phyloP scores from a whole-genome alignment of 1,140 invertebrate genomes.

The Hetaerina americana region DNA sequence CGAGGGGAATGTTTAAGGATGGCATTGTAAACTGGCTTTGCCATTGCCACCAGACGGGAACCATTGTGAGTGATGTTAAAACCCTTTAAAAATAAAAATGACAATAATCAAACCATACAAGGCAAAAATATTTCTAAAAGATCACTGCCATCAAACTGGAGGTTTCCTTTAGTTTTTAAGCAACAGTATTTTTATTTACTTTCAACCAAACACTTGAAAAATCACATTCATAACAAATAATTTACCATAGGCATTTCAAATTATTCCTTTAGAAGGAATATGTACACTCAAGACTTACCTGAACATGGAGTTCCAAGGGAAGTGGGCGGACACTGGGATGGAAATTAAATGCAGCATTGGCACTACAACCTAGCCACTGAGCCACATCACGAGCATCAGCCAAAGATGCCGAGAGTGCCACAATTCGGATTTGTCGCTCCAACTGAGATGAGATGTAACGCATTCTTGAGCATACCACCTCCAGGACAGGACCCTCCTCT shows the following conservation, averaged over 20 bases:
- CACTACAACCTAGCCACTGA: slow-evolving; percentile 90
- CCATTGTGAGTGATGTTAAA: slow-evolving; percentile 97
- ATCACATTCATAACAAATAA: too few relatives aligned
- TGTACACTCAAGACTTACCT: slow-evolving; percentile 34
- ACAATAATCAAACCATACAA: slow-evolving; percentile 2
- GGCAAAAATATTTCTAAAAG: neutral
- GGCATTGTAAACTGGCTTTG: slow-evolving; percentile 91
- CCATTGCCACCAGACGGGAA: slow-evolving; percentile 90
- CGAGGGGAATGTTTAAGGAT: slow-evolving; percentile 76
- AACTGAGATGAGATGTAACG: slow-evolving; percentile 95
- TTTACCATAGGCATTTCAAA: too few relatives aligned
- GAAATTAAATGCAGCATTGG: slow-evolving; percentile 93
- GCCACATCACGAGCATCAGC: slow-evolving; percentile 91
- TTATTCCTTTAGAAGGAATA: too few relatives aligned
- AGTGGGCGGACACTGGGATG: slow-evolving; percentile 93
- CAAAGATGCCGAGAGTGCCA: slow-evolving; percentile 88
- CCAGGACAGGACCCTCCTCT: slow-evolving; percentile 83
- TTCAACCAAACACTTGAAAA: too few relatives aligned
- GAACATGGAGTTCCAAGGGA: slow-evolving; percentile 88
- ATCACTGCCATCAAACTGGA: too few relatives aligned
- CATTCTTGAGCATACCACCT: slow-evolving; percentile 95
- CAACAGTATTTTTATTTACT: too few relatives aligned
- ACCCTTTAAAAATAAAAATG: slow-evolving; percentile 40
- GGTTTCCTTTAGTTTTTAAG: too few relatives aligned
- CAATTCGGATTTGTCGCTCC: slow-evolving; percentile 83